Evolutionary conservation across 2,797 vertebrate species (phyloP).

Genomic region (Siniperca obscura): DNA sequence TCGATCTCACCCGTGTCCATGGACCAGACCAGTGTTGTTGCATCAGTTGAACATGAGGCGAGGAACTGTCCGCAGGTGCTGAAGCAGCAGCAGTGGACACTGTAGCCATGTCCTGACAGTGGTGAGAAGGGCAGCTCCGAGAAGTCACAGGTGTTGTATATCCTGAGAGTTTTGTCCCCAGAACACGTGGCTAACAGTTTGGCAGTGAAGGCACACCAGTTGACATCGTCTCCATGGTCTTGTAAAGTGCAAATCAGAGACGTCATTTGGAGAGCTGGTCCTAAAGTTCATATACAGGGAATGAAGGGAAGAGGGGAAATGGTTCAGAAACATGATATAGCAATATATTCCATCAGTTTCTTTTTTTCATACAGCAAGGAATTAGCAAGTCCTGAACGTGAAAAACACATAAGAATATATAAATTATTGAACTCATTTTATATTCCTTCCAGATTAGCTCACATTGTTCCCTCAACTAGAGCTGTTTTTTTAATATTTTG

Average conservation of each 20-base stretch:
- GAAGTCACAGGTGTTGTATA: conserved; percentile 88
- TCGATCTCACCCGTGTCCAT: conserved; percentile 82
- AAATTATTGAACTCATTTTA: background rate
- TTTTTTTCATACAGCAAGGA: background rate
- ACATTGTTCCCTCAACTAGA: background rate
- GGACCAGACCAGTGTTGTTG: conserved; percentile 89
- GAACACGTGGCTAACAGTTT: conserved; percentile 92
- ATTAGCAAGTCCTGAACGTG: background rate
- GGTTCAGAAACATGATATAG: background rate
- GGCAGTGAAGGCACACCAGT: conserved; percentile 90
- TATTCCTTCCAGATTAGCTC: background rate
- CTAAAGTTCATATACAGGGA: conserved; percentile 4
- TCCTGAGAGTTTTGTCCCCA: conserved; percentile 91
- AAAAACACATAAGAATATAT: background rate
- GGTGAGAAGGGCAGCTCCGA: conserved; percentile 91
- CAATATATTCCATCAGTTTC: background rate
- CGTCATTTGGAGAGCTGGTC: conserved; percentile 83
- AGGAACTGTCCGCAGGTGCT: conserved; percentile 89
- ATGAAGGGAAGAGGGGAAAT: background rate
- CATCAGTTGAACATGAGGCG: conserved; percentile 95
- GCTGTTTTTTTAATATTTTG: background rate
- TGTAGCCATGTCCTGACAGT: conserved; percentile 89
- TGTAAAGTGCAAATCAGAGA: conserved; percentile 89
- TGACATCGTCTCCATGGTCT: conserved; percentile 92
- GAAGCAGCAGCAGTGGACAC: conserved; percentile 96